Evolutionary conservation across 2,113 vertebrate species (phyloP).

Genomic region (Ellobius talpinus): DNA sequence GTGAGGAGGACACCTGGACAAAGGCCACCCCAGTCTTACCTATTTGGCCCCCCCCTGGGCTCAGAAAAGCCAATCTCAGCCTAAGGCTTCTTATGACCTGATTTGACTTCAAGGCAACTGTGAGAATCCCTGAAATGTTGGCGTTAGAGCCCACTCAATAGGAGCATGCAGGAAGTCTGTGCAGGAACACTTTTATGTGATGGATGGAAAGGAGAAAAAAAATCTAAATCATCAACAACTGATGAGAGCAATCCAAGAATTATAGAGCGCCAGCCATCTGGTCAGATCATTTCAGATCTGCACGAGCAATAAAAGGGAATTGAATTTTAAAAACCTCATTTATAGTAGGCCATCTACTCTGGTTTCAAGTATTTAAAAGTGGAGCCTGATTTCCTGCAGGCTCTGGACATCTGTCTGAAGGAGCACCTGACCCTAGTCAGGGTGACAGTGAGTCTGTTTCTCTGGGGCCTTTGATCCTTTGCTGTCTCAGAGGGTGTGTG

Average conservation of each 20-base stretch:
- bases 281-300: conserved; percentile 84
- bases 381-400: conserved; percentile 70
- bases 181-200: conserved; percentile 66
- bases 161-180: conserved; percentile 56
- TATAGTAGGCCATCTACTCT: conserved; percentile 77
- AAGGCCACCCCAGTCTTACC: neutral
- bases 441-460: conserved; percentile 22
- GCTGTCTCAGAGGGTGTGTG: neutral
- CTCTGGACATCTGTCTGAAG: conserved; percentile 74
- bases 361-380: conserved; percentile 73
- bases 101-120: conserved; percentile 66
- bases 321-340: conserved; percentile 84
- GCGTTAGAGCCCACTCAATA: conserved; percentile 61
- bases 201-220: conserved; percentile 35
- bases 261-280: conserved; percentile 80
- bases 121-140: conserved; percentile 78
- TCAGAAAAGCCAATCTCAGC: conserved; percentile 42
- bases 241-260: conserved; percentile 83
- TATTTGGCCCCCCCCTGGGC: neutral
- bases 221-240: conserved; percentile 79
- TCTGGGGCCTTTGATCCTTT: conserved; percentile 1
- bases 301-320: conserved; percentile 80
- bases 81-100: conserved; percentile 61
- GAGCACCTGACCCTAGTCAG: conserved; percentile 56
- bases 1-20: neutral